phyloP scores from a whole-genome alignment of 2,888 invertebrate species.

The Catocala sponsa region DNA sequence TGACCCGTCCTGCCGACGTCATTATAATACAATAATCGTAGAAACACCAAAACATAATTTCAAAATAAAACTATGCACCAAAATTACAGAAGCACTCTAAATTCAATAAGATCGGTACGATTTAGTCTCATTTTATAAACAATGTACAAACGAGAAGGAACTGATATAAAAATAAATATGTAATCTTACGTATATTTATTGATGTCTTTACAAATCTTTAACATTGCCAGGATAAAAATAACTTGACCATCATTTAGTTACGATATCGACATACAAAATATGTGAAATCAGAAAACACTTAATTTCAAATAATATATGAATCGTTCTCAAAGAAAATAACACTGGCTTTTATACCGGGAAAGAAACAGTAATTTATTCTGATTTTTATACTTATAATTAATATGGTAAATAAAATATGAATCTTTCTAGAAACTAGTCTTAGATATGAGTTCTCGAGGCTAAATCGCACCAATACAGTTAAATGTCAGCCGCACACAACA shows the following conservation, averaged over 20 bases:
- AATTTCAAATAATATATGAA: too few species aligned
- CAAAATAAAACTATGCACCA: constrained; percentile 62
- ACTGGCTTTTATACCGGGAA: too few species aligned
- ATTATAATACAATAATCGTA: constrained; percentile 36
- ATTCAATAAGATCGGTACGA: constrained; percentile 14
- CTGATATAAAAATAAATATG: too few species aligned
- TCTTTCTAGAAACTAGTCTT: too few species aligned
- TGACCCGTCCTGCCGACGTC: constrained; percentile 16
- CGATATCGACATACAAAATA: too few species aligned
- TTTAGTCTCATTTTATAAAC: constrained; percentile 14
- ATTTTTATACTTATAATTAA: background rate
- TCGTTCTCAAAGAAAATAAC: too few species aligned
- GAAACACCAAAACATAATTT: constrained; percentile 29
- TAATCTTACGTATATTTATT: background rate
- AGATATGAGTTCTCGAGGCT: constrained; percentile 17
- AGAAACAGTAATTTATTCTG: too few species aligned
- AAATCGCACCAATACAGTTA: constrained; percentile 26
- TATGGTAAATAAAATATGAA: background rate
- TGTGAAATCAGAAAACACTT: too few species aligned
- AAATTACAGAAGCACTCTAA: constrained; percentile 63
- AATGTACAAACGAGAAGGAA: too few species aligned
- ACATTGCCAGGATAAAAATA: too few species aligned
- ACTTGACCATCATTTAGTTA: too few species aligned
- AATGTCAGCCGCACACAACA: constrained; percentile 21
- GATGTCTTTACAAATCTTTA: too few species aligned